Base-by-base conservation (phyloP, 2,113 vertebrate genomes). In the Gymnogyps californianus region DNA sequence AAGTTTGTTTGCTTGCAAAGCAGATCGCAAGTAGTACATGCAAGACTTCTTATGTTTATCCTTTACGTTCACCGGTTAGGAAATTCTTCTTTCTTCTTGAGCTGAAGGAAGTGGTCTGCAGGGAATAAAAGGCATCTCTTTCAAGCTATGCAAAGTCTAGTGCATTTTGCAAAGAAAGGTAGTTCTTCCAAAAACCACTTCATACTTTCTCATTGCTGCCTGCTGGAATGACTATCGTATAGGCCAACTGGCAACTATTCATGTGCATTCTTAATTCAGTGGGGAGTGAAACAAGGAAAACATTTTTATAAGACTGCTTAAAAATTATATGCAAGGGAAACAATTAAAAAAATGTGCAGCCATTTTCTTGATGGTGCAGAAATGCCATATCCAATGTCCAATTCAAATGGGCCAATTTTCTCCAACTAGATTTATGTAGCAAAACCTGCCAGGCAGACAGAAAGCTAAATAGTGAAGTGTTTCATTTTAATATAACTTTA, bases 201-300 rank as follows among this genome's bases (percentile, higher is more conserved):
- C 95, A 97, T 97, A 90, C 92, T 93, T 97, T 97, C 96, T 95
- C 81, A 16, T 75, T 87, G 92, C 96, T 81, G 93, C 94, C 95
- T 97, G 88, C 87, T 96, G 93, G 96, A 97, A 95, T 96, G 93
- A 76, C 80, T 95, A 85, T 90, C 24, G 22, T 81, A 46, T n/a
- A 77, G 75, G 98, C 98, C 98, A 98, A 89, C 62, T 98, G 98
- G 98, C 98, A 97, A 44, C 83, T 42, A 6, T 26, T 83, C 83
- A 82, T 80, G 57, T 90, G 90, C 96, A 92, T 97, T 98, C 96
- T 97, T 97, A 97, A 97, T 97, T 97, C 98, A 95, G 91, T 80
- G 84, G 96, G 95, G 97, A 98, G 80, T 19, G 69, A 96, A 97
- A 96, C 77, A 97, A 98, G 93, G 96, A 97, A 98, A 98, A 98